These are phyloP conservation scores for Synanthedon formicaeformis DNA, from an alignment of 2,888 invertebrate species.

Conservation along the genomic window DNA sequence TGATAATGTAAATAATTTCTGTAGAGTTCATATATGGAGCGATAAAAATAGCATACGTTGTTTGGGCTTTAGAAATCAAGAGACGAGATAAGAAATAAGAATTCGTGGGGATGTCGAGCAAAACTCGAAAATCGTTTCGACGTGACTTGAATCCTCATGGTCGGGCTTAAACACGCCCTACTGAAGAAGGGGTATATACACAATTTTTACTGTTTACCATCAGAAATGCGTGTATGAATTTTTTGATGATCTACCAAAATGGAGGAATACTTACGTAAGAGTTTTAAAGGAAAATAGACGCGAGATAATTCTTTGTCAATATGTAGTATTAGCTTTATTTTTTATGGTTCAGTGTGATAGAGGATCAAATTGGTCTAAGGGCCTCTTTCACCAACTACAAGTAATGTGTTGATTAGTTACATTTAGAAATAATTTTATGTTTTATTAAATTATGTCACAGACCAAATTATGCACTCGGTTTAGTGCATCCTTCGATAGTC, in stretches of 20 bases:
- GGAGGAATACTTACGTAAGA: too few species aligned
- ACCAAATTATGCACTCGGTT: too few species aligned
- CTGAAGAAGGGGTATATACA: conserved; percentile 1
- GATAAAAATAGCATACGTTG: conserved; percentile 25
- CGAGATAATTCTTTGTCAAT: too few species aligned
- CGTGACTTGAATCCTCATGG: conserved; percentile 33
- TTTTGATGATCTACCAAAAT: not conserved
- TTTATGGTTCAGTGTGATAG: too few species aligned
- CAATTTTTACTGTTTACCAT: conserved; percentile 4
- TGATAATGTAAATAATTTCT: not conserved
- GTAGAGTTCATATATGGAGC: not conserved
- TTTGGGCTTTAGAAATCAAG: conserved; percentile 18
- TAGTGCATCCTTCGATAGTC: too few species aligned
- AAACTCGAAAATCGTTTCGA: conserved; percentile 44
- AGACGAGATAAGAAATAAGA: conserved; percentile 22
- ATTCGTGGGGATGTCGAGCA: conserved; percentile 28
- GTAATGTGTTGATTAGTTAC: too few species aligned
- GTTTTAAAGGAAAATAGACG: too few species aligned
- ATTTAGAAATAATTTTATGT: too few species aligned
- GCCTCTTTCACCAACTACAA: too few species aligned
- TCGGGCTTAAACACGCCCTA: conserved; percentile 4
- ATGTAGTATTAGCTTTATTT: too few species aligned
- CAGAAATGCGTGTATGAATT: conserved; percentile 5
- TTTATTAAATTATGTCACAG: too few species aligned
- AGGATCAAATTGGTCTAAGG: too few species aligned